These are phyloP conservation scores for Colostygia pectinataria DNA, from an alignment of 2,888 invertebrate species.

Conservation along the genomic window DNA sequence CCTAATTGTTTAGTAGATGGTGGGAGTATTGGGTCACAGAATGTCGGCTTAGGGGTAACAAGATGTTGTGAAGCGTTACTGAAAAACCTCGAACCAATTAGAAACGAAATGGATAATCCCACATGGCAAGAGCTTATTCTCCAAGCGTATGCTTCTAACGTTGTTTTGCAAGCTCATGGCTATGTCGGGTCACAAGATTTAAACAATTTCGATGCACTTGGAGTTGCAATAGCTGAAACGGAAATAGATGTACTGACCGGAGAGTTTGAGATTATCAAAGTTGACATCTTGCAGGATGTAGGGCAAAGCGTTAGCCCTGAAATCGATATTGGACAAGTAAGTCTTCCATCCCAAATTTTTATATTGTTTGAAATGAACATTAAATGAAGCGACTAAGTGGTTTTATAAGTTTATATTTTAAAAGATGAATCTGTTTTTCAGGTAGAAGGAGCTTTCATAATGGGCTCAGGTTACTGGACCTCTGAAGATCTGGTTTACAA, in stretches of 20 bases:
- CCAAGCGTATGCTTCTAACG: constrained; percentile 56
- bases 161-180: constrained; percentile 55
- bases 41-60: constrained; percentile 78
- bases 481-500: constrained; percentile 86
- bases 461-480: constrained; percentile 89
- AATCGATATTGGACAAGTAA: constrained; percentile 85
- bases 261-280: constrained; percentile 81
- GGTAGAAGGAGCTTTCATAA: constrained; percentile 89
- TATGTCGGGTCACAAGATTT: constrained; percentile 40
- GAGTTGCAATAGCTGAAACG: constrained; percentile 83
- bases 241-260: constrained; percentile 89
- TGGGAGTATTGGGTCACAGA: constrained; percentile 86
- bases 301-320: constrained; percentile 85
- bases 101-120: constrained; percentile 55
- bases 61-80: constrained; percentile 74
- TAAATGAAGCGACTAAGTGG: too few species aligned
- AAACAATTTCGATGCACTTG: constrained; percentile 68
- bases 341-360: too few species aligned
- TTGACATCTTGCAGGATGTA: constrained; percentile 85
- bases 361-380: too few species aligned
- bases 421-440: constrained; percentile 34
- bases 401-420: too few species aligned
- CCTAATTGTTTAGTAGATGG: constrained; percentile 86
- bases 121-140: constrained; percentile 76
- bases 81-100: constrained; percentile 67